Percentiles rank a stretch among this genome's conserved stretches.
Evolutionary conservation across 2,797 vertebrate species (phyloP).

Genomic region (Cryptoblepharus egeriae): DNA sequence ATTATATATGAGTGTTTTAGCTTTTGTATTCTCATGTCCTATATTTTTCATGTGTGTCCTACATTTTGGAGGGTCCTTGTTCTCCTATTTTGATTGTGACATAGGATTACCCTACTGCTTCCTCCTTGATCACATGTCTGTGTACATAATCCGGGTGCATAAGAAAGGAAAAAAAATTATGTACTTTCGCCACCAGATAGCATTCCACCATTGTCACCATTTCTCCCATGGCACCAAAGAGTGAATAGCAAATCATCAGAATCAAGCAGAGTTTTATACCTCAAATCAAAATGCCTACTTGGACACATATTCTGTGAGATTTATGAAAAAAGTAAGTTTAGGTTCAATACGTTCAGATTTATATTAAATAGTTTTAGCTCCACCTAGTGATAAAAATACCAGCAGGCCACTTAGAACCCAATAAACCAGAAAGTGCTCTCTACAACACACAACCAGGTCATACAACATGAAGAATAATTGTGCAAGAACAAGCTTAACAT

Average conservation of each 20-base stretch:
- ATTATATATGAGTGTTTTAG: no score
- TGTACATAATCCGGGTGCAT: no score
- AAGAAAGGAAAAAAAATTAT: no score
- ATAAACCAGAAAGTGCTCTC: background rate
- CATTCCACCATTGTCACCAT: background rate
- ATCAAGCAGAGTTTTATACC: background rate
- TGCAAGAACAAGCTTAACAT: background rate
- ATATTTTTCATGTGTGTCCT: no score
- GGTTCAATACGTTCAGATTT: slow-evolving; percentile 1
- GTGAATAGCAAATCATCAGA: background rate
- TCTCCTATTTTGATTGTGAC: no score
- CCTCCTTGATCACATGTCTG: no score
- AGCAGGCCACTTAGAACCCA: background rate
- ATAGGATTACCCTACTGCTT: no score
- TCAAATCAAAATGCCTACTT: background rate
- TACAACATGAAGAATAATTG: background rate
- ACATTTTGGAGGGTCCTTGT: no score
- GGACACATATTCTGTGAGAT: background rate
- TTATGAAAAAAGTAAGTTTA: background rate
- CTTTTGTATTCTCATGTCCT: no score
- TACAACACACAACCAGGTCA: background rate
- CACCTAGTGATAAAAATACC: background rate
- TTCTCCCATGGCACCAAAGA: background rate
- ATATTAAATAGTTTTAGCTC: slow-evolving; percentile 17
- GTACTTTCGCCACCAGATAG: background rate